Base-by-base conservation (phyloP, 1,140 invertebrate species). In the Drosophila leontia region DNA sequence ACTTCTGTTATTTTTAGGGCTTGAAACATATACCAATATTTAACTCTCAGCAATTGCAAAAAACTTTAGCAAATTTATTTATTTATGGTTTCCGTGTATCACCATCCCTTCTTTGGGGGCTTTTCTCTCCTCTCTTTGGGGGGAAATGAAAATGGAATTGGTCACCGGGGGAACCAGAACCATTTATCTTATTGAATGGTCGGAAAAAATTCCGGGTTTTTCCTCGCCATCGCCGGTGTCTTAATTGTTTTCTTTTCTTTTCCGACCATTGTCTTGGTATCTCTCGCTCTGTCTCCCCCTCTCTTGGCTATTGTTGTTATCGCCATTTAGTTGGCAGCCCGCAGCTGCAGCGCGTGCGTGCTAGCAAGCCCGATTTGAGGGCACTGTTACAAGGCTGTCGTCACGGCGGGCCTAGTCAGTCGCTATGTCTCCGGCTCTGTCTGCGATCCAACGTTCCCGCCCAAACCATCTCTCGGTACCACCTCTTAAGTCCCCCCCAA, bases 321-420 rank as follows among this genome's bases (percentile, higher is more conserved):
- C 53, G 53, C 70, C 75, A 60, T 77, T 78, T 42, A 37, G 51
- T 50, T 45, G 76, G 55, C 51, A 41, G 53, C 32, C 71, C 59
- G 65, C 39, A 72, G 50, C 48, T 80, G 76, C 64, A 77, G 63
- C 71, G 72, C 64, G 84, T 87, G 85, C 85, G 85, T 88, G 80
- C 55, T 88, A 70, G 69, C 72, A 59, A 87, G 61, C 69, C 19
- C 60, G 64, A 78, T 88, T 87, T 88, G 84, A 84, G 84, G 84
- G 84, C 84, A 90, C 80, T 88, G 85, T 88, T 88, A 88, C 84
- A 88, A 88, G 84, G 84, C 84, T 88, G 63, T 53, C 50, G 34
- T 37, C 51, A 35, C 19, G 34, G 34, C 79, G 63, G 79, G 75
- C 70, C 78, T 64, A 50, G 64, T 67, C 39, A 51, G 63, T 69